phyloP scores from a whole-genome alignment of 1,140 invertebrate genomes.

The Cydia fagiglandana region DNA sequence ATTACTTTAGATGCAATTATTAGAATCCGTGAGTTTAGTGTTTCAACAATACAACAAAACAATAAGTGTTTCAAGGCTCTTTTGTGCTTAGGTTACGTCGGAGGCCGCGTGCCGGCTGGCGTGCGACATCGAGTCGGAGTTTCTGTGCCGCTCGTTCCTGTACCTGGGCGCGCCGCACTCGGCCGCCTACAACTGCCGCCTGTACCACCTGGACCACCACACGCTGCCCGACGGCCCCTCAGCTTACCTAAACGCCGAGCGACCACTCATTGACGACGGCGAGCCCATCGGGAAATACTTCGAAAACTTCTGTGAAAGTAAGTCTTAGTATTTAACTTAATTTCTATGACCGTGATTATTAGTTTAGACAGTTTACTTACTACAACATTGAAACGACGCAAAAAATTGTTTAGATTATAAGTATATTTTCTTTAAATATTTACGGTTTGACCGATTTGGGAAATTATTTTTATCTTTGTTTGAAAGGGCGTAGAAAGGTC shows the following conservation, averaged over 20 bases:
- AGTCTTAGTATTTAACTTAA: slow-evolving; percentile 48
- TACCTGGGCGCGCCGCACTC: slow-evolving; percentile 88
- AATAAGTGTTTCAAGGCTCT: neutral
- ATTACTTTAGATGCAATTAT: too few relatives aligned
- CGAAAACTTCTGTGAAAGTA: slow-evolving; percentile 92
- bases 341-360: neutral
- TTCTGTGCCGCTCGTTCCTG: slow-evolving; percentile 94
- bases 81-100: slow-evolving; percentile 82
- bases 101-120: slow-evolving; percentile 91
- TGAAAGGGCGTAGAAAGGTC: too few relatives aligned
- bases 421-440: too few relatives aligned
- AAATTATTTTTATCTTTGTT: too few relatives aligned
- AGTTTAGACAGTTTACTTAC: neutral
- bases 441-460: too few relatives aligned
- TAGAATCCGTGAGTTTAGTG: neutral
- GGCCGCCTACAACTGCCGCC: slow-evolving; percentile 91
- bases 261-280: slow-evolving; percentile 94
- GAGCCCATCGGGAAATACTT: slow-evolving; percentile 93
- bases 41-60: too few relatives aligned
- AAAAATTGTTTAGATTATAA: too few relatives aligned
- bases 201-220: slow-evolving; percentile 95
- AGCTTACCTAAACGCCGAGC: slow-evolving; percentile 92
- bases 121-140: slow-evolving; percentile 95
- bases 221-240: slow-evolving; percentile 94
- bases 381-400: too few relatives aligned